Conservation (phyloP, 2,113 vertebrate genomes). For the Myrmecobius fasciatus region DNA sequence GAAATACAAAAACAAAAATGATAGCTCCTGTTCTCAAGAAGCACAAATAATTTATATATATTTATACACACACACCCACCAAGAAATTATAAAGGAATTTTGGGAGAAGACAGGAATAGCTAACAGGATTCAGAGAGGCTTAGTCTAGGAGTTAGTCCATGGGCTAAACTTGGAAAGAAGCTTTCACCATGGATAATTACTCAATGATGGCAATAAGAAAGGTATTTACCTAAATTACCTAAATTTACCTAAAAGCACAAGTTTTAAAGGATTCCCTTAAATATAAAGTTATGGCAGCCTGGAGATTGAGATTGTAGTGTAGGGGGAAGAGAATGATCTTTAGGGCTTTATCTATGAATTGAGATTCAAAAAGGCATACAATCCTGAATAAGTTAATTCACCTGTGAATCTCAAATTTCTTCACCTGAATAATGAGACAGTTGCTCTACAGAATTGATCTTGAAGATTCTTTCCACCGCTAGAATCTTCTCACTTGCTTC, state of each 20-base stretch:
- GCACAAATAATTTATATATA: neutral
- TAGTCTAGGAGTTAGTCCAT: neutral
- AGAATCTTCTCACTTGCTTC: neutral
- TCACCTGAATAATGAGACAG: neutral
- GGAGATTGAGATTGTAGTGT: neutral
- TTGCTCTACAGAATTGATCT: neutral
- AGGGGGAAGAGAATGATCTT: neutral
- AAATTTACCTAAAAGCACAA: neutral
- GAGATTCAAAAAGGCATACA: neutral
- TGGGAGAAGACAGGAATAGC: neutral
- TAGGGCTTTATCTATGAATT: neutral
- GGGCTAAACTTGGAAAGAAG: neutral
- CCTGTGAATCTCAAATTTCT: neutral
- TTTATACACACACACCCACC: no score
- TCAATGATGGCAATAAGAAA: neutral
- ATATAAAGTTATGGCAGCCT: neutral
- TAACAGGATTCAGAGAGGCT: neutral
- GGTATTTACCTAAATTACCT: neutral
- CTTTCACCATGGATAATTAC: neutral
- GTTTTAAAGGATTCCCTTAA: neutral
- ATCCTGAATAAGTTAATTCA: neutral
- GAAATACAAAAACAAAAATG: neutral
- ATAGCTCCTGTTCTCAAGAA: neutral
- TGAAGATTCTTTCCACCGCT: neutral
- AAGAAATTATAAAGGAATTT: neutral